Evolutionary conservation across 2,888 invertebrate genomes (phyloP).

Genomic region (Alentia gelatinosa): DNA sequence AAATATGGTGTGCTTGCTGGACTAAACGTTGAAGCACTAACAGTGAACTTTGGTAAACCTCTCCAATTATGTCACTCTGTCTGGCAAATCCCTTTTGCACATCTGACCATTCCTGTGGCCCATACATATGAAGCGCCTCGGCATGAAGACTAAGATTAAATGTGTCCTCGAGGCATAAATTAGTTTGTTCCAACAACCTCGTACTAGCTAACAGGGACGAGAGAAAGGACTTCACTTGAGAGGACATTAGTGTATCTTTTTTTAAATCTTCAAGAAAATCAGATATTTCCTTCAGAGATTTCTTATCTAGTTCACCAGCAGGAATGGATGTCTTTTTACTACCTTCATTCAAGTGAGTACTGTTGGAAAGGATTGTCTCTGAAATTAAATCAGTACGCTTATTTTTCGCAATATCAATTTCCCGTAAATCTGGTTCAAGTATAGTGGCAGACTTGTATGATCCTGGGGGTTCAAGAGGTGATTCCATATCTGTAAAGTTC

Average conservation of each 20-base stretch:
- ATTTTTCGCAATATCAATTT: too few relatives aligned
- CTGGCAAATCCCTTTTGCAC: neutral
- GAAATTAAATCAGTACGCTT: too few relatives aligned
- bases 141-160: neutral
- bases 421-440: too few relatives aligned
- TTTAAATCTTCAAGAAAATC: neutral
- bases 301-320: too few relatives aligned
- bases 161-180: neutral
- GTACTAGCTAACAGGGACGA: neutral
- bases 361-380: too few relatives aligned
- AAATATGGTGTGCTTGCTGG: neutral
- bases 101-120: neutral
- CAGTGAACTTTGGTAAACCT: neutral
- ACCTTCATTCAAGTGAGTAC: too few relatives aligned
- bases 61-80: neutral
- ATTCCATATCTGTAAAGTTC: too few relatives aligned
- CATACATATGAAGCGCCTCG: neutral
- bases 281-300: neutral
- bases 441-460: too few relatives aligned
- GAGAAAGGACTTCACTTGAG: neutral
- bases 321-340: too few relatives aligned
- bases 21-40: neutral
- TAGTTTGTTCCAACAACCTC: neutral
- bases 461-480: too few relatives aligned
- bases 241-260: neutral